Conservation (phyloP, 2,113 vertebrate species). For the Hyla sarda region DNA sequence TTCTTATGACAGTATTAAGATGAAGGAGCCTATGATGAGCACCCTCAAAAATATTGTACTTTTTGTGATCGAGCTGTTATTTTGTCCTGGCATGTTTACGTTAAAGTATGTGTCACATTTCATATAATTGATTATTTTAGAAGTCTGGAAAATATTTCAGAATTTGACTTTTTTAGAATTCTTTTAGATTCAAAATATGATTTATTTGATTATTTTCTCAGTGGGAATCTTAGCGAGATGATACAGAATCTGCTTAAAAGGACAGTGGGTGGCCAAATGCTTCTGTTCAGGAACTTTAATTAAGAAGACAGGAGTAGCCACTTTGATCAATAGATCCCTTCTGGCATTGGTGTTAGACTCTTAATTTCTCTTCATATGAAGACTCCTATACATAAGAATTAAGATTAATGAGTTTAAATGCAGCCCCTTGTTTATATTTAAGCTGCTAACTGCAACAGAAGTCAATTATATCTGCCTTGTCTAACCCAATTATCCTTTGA, state of each 20-base stretch:
- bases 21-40: not conserved
- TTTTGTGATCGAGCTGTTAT: not conserved
- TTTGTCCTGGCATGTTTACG: not conserved
- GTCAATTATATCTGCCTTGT: conserved; percentile 7
- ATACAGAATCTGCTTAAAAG: conserved; percentile 21
- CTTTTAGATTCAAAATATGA: not conserved
- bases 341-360: conserved; percentile 27
- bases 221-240: not conserved
- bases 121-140: not conserved
- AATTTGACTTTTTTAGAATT: not conserved
- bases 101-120: not conserved
- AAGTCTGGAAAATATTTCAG: not conserved
- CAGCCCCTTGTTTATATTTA: conserved; percentile 8
- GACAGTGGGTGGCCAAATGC: conserved; percentile 34
- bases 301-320: conserved; percentile 39
- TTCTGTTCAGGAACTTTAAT: conserved; percentile 37
- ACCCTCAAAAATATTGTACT: not conserved
- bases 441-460: not conserved
- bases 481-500: conserved; percentile 24
- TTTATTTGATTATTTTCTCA: conserved; percentile 19
- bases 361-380: conserved; percentile 36
- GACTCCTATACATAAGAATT: conserved; percentile 41
- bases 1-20: not conserved
- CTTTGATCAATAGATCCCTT: conserved; percentile 51
- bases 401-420: conserved; percentile 38